phyloP scores from a whole-genome alignment of 2,113 vertebrate species.

The Aramus guarauna region DNA sequence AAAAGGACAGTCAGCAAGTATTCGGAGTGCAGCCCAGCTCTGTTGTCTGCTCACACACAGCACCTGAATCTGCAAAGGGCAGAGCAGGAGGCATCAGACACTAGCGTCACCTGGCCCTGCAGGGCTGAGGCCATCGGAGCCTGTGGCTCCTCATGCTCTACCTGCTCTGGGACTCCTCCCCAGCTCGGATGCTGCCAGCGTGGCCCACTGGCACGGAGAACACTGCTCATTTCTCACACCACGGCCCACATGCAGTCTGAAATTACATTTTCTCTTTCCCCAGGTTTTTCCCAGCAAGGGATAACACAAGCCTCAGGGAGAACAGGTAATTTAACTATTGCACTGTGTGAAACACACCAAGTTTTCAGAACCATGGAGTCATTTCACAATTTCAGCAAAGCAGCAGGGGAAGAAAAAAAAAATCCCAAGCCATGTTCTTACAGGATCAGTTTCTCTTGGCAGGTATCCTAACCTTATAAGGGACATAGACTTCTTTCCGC shows the following conservation, averaged over 20 bases:
- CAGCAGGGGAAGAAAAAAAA: neutral
- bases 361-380: neutral
- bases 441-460: neutral
- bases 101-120: fast-evolving
- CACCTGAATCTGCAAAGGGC: neutral
- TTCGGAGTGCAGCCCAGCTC: neutral
- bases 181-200: neutral
- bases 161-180: neutral
- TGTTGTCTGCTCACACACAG: neutral
- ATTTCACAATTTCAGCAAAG: slow-evolving; percentile 10
- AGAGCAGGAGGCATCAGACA: neutral
- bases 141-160: neutral
- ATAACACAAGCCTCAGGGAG: slow-evolving; percentile 6
- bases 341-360: neutral
- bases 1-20: neutral
- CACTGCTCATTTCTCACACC: neutral
- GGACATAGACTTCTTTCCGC: neutral
- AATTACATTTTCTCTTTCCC: slow-evolving; percentile 9
- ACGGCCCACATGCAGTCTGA: neutral
- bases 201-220: neutral
- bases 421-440: neutral
- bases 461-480: neutral
- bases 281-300: slow-evolving; percentile 20
- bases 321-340: slow-evolving; percentile 34
- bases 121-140: neutral